Percentiles rank a stretch among this genome's conserved stretches.
These are phyloP conservation scores for Globia sparganii DNA, from an alignment of 2,888 invertebrate genomes.

Conservation along the genomic window DNA sequence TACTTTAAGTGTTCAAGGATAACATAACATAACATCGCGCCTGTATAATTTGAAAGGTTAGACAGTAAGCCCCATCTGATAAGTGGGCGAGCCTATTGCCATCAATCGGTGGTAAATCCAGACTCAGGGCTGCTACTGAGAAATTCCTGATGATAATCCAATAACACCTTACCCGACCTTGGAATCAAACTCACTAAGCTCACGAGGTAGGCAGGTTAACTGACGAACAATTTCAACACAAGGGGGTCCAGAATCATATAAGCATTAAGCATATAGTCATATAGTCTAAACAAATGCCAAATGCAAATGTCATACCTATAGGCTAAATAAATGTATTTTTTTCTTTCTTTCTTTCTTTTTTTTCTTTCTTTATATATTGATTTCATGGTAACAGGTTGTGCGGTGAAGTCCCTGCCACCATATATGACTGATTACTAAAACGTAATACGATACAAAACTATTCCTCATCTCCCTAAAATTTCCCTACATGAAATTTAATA, in stretches of 20 bases:
- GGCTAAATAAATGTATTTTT: too few relatives aligned
- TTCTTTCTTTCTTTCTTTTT: too few relatives aligned
- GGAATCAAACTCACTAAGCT: not conserved
- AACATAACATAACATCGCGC: not conserved
- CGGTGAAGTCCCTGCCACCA: not conserved
- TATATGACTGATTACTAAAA: not conserved
- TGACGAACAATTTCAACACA: too few relatives aligned
- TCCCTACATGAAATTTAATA: conserved; percentile 2
- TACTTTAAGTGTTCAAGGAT: not conserved
- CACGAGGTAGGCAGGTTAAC: not conserved
- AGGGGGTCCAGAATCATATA: too few relatives aligned
- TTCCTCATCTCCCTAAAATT: conserved; percentile 2
- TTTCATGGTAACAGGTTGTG: too few relatives aligned
- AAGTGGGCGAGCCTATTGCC: not conserved
- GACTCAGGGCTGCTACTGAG: not conserved
- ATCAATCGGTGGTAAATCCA: not conserved
- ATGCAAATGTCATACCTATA: too few relatives aligned
- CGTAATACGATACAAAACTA: conserved; percentile 16
- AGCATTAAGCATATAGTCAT: too few relatives aligned
- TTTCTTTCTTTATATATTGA: too few relatives aligned
- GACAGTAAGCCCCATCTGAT: not conserved
- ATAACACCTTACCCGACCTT: not conserved
- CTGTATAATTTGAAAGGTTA: not conserved
- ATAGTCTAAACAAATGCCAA: too few relatives aligned
- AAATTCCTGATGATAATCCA: not conserved